Conservation (phyloP, 2,888 invertebrate genomes). For the Osedax fenrisi region DNA sequence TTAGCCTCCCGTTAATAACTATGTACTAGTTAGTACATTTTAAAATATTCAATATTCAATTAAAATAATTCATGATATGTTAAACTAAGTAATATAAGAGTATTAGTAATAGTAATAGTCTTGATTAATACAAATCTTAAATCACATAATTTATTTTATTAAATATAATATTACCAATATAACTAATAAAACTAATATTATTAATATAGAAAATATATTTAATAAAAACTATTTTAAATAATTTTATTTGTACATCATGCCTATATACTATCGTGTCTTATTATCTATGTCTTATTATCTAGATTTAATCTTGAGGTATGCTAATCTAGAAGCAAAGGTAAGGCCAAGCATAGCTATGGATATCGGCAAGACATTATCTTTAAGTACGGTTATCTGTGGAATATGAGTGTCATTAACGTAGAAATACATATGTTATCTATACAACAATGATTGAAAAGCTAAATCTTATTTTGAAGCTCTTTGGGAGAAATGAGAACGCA, state of each 20-base stretch:
- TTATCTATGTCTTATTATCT: neutral
- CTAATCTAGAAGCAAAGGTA: neutral
- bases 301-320: neutral
- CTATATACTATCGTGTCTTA: no score
- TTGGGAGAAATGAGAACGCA: no score
- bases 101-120: no score
- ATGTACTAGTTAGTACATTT: no score
- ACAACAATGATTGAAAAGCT: no score
- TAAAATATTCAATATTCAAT: no score
- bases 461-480: no score
- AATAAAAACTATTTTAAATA: no score
- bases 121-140: no score
- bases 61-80: neutral
- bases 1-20: no score
- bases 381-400: neutral
- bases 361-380: neutral
- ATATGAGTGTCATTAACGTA: neutral
- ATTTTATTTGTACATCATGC: no score
- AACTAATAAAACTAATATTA: neutral
- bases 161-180: neutral
- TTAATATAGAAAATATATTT: neutral
- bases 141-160: neutral
- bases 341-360: neutral
- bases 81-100: neutral
- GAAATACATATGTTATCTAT: neutral